Evolutionary conservation across 2,113 vertebrate genomes (phyloP).

Genomic region (Thunnus maccoyii): DNA sequence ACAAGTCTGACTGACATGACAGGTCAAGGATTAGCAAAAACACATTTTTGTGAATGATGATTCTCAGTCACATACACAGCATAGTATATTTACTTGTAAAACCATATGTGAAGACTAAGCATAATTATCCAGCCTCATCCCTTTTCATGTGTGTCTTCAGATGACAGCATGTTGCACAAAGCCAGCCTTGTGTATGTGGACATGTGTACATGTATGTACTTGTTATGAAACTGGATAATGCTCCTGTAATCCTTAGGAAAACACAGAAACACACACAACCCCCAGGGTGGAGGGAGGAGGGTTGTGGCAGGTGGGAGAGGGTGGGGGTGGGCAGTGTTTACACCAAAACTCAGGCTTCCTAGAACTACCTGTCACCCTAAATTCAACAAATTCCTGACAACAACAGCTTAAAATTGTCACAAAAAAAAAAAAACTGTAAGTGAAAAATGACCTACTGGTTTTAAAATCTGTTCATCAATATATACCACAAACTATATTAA

Average conservation of each 20-base stretch:
- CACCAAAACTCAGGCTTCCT: not conserved
- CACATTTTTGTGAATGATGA: conserved; percentile 18
- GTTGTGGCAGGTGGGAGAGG: not conserved
- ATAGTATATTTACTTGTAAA: conserved; percentile 19
- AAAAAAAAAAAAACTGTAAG: not conserved
- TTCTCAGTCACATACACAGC: conserved; percentile 35
- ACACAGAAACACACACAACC: conserved; percentile 58
- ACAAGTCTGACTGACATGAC: conserved; percentile 18
- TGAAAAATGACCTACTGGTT: not conserved
- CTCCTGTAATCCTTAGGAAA: conserved; percentile 67
- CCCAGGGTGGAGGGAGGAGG: conserved; percentile 10
- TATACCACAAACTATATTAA: not conserved
- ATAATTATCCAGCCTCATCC: conserved; percentile 30
- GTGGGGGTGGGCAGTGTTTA: conserved; percentile 1
- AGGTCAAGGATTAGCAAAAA: not conserved
- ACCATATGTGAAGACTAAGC: not conserved
- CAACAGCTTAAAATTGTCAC: not conserved
- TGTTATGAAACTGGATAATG: conserved; percentile 72
- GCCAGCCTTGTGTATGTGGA: conserved; percentile 29
- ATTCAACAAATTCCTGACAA: conserved; percentile 18
- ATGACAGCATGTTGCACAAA: conserved; percentile 27
- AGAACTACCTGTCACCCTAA: conserved; percentile 39
- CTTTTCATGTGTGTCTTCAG: conserved; percentile 46
- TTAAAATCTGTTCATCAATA: conserved; percentile 1
- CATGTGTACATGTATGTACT: conserved; percentile 61